Evolutionary conservation across 2,797 vertebrate genomes (phyloP).

Genomic region (Ctenochaetus hawaiiensis): DNA sequence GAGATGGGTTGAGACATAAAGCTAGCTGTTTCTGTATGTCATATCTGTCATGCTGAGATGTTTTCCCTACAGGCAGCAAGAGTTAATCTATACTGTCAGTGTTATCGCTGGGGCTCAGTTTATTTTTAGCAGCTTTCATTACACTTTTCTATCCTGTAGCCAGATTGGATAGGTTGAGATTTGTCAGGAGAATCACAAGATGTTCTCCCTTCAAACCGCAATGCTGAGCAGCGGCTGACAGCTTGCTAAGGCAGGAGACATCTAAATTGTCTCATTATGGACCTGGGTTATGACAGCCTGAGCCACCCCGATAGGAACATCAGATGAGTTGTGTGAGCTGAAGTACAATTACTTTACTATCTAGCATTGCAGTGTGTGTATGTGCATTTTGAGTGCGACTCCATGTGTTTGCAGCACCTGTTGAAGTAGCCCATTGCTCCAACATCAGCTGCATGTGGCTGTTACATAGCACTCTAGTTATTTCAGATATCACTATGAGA

Average conservation of each 20-base stretch:
- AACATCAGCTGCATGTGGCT: slow-evolving; percentile 50
- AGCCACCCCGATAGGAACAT: slow-evolving; percentile 61
- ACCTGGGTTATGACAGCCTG: slow-evolving; percentile 79
- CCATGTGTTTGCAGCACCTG: slow-evolving; percentile 51
- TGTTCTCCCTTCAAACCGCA: slow-evolving; percentile 69
- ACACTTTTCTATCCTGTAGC: slow-evolving; percentile 73
- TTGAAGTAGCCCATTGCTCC: slow-evolving; percentile 50
- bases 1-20: slow-evolving; percentile 38
- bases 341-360: slow-evolving; percentile 78
- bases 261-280: slow-evolving; percentile 86
- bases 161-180: slow-evolving; percentile 74
- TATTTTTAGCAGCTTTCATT: slow-evolving; percentile 87
- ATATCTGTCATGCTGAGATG: slow-evolving; percentile 50
- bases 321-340: slow-evolving; percentile 74
- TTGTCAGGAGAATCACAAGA: slow-evolving; percentile 75
- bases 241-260: slow-evolving; percentile 79
- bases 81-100: slow-evolving; percentile 80
- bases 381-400: slow-evolving; percentile 28
- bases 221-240: slow-evolving; percentile 73
- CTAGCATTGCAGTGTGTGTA: slow-evolving; percentile 46
- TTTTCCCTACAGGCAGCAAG: slow-evolving; percentile 58
- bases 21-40: slow-evolving; percentile 51
- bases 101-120: slow-evolving; percentile 64
- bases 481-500: slow-evolving; percentile 49
- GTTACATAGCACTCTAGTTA: slow-evolving; percentile 37